Evolutionary conservation across 2,113 vertebrate species (phyloP).

Genomic region (Coturnix japonica): DNA sequence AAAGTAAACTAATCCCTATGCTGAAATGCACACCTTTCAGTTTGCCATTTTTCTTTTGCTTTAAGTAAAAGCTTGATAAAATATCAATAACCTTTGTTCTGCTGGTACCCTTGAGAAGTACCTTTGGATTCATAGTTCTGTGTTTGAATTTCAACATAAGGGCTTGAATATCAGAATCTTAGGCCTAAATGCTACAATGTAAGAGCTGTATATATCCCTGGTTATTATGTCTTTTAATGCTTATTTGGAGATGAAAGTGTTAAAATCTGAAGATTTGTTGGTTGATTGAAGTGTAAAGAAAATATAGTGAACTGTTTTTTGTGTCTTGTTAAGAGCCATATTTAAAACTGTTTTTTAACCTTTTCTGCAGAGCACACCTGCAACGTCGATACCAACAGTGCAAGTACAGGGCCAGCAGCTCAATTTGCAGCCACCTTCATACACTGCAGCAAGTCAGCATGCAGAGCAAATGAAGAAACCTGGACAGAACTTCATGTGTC

Average conservation of each 20-base stretch:
- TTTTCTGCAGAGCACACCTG: constrained; percentile 79
- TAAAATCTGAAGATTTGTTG: not conserved
- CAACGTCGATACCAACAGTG: constrained; percentile 83
- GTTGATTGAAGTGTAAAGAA: not conserved
- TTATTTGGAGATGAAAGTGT: not conserved
- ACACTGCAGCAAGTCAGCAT: constrained; percentile 80
- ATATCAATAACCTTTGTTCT: not conserved
- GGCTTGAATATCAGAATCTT: not conserved
- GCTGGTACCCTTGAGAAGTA: not conserved
- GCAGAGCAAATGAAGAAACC: constrained; percentile 89
- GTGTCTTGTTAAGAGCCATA: not conserved
- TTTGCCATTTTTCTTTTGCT: not conserved
- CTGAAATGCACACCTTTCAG: not conserved
- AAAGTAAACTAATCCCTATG: not conserved
- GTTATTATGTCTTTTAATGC: not conserved
- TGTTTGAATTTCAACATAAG: not conserved
- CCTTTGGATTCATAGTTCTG: not conserved
- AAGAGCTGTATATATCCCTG: not conserved
- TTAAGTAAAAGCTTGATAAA: not conserved
- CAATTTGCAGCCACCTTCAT: constrained; percentile 81
- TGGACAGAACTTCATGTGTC: constrained; percentile 99
- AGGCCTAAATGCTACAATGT: not conserved
- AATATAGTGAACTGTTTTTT: not conserved
- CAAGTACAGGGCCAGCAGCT: constrained; percentile 81
- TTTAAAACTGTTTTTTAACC: constrained; percentile 60